phyloP scores from a whole-genome alignment of 2,797 vertebrate species.

The Petrocephalus sullivani region DNA sequence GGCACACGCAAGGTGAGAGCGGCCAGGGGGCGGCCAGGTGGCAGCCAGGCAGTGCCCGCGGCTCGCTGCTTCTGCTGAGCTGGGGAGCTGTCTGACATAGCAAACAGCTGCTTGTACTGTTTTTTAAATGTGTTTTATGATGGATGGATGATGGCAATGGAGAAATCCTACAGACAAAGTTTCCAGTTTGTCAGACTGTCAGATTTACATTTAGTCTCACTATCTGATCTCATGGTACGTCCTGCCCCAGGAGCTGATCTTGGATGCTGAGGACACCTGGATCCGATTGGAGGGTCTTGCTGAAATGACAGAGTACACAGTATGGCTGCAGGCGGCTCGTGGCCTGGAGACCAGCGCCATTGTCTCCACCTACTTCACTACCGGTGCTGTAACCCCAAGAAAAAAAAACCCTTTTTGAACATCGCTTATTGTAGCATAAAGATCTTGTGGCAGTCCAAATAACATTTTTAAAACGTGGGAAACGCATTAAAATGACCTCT shows the following conservation, averaged over 20 bases:
- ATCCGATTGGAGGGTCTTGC: constrained; percentile 88
- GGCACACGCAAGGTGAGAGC: constrained; percentile 81
- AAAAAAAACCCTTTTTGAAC: not conserved
- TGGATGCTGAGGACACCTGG: constrained; percentile 95
- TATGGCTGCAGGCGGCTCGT: constrained; percentile 83
- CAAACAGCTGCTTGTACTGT: not conserved
- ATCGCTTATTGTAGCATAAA: not conserved
- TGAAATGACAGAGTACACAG: constrained; percentile 84
- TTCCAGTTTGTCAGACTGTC: not conserved
- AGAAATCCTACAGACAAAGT: not conserved
- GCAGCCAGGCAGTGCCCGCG: constrained; percentile 29
- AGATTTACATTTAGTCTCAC: not conserved
- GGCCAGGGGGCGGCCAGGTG: constrained; percentile 57
- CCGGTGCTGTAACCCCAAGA: constrained; percentile 62
- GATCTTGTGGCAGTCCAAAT: not conserved
- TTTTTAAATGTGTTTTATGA: not conserved
- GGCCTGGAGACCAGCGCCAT: constrained; percentile 71
- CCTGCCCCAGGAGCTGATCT: constrained; percentile 79
- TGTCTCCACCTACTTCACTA: constrained; percentile 78
- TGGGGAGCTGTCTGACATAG: not conserved
- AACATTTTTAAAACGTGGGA: not conserved
- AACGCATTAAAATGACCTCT: not conserved
- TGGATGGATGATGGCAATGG: not conserved
- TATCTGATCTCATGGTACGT: not conserved
- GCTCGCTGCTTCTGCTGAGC: not conserved